Evolutionary conservation across 2,113 vertebrate species (phyloP).

Genomic region (Sebastes fasciatus): DNA sequence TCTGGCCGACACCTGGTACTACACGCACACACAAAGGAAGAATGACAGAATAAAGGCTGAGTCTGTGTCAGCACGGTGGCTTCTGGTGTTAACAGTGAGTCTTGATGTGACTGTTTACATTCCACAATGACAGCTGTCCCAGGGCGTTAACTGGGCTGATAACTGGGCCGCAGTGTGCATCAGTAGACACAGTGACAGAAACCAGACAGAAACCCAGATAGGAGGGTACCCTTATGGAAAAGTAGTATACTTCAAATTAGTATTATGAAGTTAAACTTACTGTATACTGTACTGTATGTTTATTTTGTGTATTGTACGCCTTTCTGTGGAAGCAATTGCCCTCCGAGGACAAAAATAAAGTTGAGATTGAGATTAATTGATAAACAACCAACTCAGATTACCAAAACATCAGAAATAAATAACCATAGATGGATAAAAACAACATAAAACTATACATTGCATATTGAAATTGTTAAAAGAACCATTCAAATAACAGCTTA

Average conservation of each 20-base stretch:
- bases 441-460: not conserved
- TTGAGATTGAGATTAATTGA: too few relatives aligned
- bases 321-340: too few relatives aligned
- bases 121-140: conserved; percentile 24
- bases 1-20: conserved; percentile 51
- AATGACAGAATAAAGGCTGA: conserved; percentile 23
- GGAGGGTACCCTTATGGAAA: not conserved
- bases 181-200: conserved; percentile 27
- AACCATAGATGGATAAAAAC: not conserved
- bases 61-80: conserved; percentile 32
- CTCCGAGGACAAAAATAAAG: too few relatives aligned
- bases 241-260: too few relatives aligned
- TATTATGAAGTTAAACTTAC: too few relatives aligned
- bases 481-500: not conserved
- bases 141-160: conserved; percentile 21
- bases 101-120: conserved; percentile 47
- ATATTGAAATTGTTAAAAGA: not conserved
- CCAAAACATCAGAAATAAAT: not conserved
- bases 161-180: not conserved
- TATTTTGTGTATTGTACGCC: too few relatives aligned
- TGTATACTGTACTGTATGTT: too few relatives aligned
- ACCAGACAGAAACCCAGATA: conserved; percentile 8
- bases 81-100: conserved; percentile 18
- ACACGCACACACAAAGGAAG: conserved; percentile 37
- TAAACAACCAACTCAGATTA: not conserved